These are phyloP conservation scores for Oophaga pumilio DNA, from an alignment of 2,113 vertebrate species.

Conservation along the genomic window DNA sequence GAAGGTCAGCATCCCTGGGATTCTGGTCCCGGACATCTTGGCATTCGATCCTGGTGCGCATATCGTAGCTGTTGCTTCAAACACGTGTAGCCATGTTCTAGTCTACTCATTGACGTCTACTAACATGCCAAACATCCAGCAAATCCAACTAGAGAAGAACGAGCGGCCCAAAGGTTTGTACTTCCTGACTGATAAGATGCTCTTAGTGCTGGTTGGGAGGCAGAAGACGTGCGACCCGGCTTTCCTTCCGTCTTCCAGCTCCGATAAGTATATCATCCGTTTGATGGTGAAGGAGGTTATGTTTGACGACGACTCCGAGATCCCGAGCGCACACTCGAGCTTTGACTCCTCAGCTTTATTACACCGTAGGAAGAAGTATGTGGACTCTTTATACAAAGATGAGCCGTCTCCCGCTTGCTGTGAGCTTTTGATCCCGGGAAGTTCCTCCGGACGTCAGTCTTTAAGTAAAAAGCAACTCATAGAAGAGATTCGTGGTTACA, in stretches of 20 bases:
- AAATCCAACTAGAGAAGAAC: slow-evolving; percentile 84
- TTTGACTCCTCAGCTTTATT: slow-evolving; percentile 63
- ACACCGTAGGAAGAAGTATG: slow-evolving; percentile 77
- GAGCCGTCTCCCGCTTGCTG: slow-evolving; percentile 63
- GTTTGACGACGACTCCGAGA: slow-evolving; percentile 67
- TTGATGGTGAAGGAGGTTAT: slow-evolving; percentile 79
- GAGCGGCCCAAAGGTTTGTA: slow-evolving; percentile 93
- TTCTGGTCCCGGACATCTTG: slow-evolving; percentile 91
- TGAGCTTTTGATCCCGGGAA: slow-evolving; percentile 80
- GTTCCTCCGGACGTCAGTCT: slow-evolving; percentile 66
- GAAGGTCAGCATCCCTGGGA: slow-evolving; percentile 89
- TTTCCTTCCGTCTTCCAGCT: slow-evolving; percentile 90
- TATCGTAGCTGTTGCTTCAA: slow-evolving; percentile 87
- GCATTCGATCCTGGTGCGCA: slow-evolving; percentile 81
- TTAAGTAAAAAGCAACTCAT: slow-evolving; percentile 77
- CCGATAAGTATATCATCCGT: slow-evolving; percentile 83
- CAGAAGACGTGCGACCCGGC: slow-evolving; percentile 83
- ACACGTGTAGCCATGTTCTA: slow-evolving; percentile 84
- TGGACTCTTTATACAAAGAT: slow-evolving; percentile 71
- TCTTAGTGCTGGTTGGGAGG: slow-evolving; percentile 87
- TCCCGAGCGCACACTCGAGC: slow-evolving; percentile 58
- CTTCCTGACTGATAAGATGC: slow-evolving; percentile 84
- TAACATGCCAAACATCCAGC: slow-evolving; percentile 84
- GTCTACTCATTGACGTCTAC: slow-evolving; percentile 84
- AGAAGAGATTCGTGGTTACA: slow-evolving; percentile 79